phyloP scores from a whole-genome alignment of 2,797 vertebrate genomes.

The Salmo trutta region DNA sequence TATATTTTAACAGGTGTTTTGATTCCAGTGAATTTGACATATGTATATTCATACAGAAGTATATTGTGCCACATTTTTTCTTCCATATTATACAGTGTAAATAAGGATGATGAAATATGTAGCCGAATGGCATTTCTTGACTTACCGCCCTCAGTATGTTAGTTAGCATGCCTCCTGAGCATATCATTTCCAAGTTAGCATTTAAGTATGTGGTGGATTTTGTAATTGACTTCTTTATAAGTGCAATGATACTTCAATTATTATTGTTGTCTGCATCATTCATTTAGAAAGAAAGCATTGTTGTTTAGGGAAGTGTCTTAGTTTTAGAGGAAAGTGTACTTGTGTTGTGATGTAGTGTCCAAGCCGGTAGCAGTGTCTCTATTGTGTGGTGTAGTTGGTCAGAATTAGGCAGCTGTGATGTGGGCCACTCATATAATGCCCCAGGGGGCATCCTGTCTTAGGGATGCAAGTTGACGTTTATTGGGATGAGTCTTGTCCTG shows the following conservation, averaged over 20 bases:
- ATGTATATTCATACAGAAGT: conserved; percentile 20
- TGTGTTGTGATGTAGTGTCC: not conserved
- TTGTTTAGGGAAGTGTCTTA: conserved; percentile 36
- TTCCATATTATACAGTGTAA: conserved; percentile 37
- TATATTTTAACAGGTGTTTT: conserved; percentile 31
- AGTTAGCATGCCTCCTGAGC: conserved; percentile 5
- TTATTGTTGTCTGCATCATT: conserved; percentile 14
- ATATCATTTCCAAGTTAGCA: conserved; percentile 5
- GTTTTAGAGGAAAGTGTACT: conserved; percentile 21
- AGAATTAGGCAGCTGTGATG: not conserved
- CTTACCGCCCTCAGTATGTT: not conserved
- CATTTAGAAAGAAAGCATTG: conserved; percentile 9
- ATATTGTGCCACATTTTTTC: conserved; percentile 19
- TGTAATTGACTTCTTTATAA: conserved; percentile 6
- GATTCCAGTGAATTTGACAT: conserved; percentile 1
- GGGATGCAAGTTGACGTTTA: too few species aligned
- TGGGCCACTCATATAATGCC: not conserved
- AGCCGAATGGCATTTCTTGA: not conserved
- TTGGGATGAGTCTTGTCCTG: too few species aligned
- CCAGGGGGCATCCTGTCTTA: not conserved
- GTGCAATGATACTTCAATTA: conserved; percentile 23
- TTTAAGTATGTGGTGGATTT: conserved; percentile 17
- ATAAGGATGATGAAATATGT: conserved; percentile 12
- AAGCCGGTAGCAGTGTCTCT: not conserved
- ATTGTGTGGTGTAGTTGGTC: not conserved